Evolutionary conservation across 2,113 vertebrate genomes (phyloP).

Genomic region (Perognathus longimembris): DNA sequence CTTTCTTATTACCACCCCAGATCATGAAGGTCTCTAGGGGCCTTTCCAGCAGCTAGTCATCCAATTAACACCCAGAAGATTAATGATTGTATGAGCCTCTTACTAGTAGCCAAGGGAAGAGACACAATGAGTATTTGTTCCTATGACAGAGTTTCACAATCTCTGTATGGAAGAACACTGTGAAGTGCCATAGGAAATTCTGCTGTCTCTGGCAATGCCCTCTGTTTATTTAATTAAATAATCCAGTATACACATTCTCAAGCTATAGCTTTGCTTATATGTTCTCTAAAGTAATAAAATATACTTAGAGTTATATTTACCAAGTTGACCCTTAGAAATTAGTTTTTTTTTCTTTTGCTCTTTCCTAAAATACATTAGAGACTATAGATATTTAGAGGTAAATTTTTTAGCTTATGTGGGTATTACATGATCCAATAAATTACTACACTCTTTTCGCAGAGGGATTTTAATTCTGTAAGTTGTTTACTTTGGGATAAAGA

Average conservation of each 20-base stretch:
- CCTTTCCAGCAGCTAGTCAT: neutral
- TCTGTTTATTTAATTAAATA: slow-evolving; percentile 20
- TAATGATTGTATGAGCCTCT: neutral
- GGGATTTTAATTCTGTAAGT: slow-evolving; percentile 61
- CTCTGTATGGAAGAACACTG: neutral
- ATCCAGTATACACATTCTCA: neutral
- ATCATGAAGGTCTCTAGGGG: neutral
- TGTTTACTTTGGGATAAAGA: slow-evolving; percentile 72
- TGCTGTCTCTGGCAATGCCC: neutral
- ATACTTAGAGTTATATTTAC: slow-evolving; percentile 13
- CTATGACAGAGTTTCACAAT: neutral
- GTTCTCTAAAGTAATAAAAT: slow-evolving; percentile 64
- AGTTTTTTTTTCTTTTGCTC: slow-evolving; percentile 27
- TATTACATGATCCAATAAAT: slow-evolving; percentile 54
- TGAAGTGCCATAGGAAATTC: neutral
- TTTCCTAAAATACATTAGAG: slow-evolving; percentile 51
- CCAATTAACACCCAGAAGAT: neutral
- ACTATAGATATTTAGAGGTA: slow-evolving; percentile 40
- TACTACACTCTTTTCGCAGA: slow-evolving; percentile 14
- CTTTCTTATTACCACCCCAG: neutral
- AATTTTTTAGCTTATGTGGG: slow-evolving; percentile 30
- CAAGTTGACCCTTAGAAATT: slow-evolving; percentile 28
- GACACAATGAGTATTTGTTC: neutral
- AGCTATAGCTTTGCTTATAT: slow-evolving; percentile 1
- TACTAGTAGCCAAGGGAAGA: neutral